Conservation (phyloP, 2,888 invertebrate genomes). For the Leptarthrus brevirostris region DNA sequence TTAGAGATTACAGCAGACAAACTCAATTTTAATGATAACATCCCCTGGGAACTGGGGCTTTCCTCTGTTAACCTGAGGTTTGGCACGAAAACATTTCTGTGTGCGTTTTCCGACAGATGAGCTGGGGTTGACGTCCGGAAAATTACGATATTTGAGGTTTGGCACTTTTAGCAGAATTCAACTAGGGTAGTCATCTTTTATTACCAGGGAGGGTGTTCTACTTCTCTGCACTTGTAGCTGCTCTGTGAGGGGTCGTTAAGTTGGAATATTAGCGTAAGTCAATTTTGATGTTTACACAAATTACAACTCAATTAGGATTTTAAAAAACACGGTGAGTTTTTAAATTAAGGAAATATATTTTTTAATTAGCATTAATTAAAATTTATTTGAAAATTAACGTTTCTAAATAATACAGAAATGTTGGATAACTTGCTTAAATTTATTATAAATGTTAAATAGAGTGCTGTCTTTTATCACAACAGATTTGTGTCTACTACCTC, state of each 20-base stretch:
- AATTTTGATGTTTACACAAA: slow-evolving; percentile 59
- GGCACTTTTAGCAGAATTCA: slow-evolving; percentile 56
- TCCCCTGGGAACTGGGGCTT: slow-evolving; percentile 44
- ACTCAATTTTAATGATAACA: slow-evolving; percentile 48
- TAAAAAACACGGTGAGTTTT: too few species aligned
- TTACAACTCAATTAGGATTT: slow-evolving; percentile 58
- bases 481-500: too few species aligned
- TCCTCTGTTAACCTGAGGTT: slow-evolving; percentile 11
- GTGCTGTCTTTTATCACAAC: too few species aligned
- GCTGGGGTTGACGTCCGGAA: slow-evolving; percentile 54
- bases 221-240: slow-evolving; percentile 48
- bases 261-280: slow-evolving; percentile 56
- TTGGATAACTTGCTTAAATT: too few species aligned
- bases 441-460: too few species aligned
- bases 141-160: slow-evolving; percentile 59
- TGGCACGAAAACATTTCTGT: background rate
- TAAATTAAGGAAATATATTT: too few species aligned
- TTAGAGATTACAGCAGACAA: slow-evolving; percentile 22
- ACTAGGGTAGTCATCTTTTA: slow-evolving; percentile 56
- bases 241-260: slow-evolving; percentile 48
- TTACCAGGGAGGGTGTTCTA: slow-evolving; percentile 51
- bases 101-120: slow-evolving; percentile 26
- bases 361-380: too few species aligned
- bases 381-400: too few species aligned
- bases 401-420: too few species aligned